phyloP scores from a whole-genome alignment of 2,888 invertebrate genomes.

The Drosophila dives region DNA sequence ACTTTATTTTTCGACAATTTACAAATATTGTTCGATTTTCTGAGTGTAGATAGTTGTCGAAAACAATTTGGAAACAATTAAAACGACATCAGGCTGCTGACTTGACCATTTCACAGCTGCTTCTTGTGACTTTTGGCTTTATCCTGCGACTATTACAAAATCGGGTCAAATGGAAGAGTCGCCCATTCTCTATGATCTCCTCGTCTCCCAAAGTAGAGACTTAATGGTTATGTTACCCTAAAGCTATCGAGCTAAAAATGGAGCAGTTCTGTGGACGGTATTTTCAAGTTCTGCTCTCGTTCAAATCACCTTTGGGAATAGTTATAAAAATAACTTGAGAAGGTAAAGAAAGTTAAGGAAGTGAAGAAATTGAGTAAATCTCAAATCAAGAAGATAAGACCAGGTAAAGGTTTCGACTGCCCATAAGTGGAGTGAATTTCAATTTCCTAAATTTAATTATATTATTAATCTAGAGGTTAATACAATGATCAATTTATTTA shows the following conservation, averaged over 20 bases:
- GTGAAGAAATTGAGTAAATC: neutral
- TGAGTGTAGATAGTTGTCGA: constrained; percentile 44
- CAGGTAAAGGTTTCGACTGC: neutral
- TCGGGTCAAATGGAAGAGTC: constrained; percentile 52
- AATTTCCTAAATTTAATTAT: neutral
- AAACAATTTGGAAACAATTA: constrained; percentile 75
- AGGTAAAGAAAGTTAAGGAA: neutral
- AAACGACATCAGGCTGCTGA: constrained; percentile 56
- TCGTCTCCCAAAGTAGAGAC: neutral
- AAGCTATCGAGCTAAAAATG: constrained; percentile 17
- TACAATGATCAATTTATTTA: neutral
- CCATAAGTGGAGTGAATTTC: neutral
- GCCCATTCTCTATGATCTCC: neutral
- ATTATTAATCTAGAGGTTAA: neutral
- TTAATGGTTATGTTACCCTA: constrained; percentile 1
- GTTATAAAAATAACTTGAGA: neutral
- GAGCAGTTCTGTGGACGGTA: constrained; percentile 6
- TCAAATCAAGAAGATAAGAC: neutral
- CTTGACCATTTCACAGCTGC: constrained; percentile 33
- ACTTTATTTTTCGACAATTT: too few species aligned
- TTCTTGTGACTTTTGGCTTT: constrained; percentile 17
- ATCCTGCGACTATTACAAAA: constrained; percentile 15
- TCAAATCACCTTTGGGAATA: neutral
- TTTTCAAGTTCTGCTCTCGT: constrained; percentile 20
- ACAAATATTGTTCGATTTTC: neutral